Percentiles rank a stretch among this genome's conserved stretches.
These are phyloP conservation scores for Cynopterus sphinx DNA, from an alignment of 2,797 vertebrate species.

Conservation along the genomic window DNA sequence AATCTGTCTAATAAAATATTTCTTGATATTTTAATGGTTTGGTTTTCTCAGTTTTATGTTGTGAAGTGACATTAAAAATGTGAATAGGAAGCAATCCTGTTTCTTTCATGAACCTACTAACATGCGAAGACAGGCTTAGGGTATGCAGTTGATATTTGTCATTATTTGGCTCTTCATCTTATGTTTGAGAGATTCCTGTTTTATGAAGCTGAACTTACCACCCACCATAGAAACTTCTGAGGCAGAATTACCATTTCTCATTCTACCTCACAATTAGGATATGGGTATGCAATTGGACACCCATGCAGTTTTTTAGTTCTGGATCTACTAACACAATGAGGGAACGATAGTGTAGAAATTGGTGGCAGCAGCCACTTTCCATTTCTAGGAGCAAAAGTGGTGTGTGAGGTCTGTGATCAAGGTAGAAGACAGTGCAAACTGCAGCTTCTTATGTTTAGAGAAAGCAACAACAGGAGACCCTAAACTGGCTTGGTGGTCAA, in stretches of 20 bases:
- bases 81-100: background rate
- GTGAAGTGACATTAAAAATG: background rate
- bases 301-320: accelerated
- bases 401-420: background rate
- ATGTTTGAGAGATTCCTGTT: background rate
- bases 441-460: background rate
- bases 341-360: background rate
- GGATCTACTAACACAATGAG: background rate
- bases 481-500: background rate
- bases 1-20: background rate
- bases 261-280: background rate
- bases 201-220: background rate
- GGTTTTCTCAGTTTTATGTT: conserved; percentile 11
- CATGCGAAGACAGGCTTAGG: background rate
- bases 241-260: background rate
- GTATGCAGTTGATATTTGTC: background rate
- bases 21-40: background rate
- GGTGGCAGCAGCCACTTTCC: background rate
- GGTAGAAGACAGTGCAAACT: background rate
- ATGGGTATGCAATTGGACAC: background rate
- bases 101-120: background rate
- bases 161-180: background rate
- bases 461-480: background rate
- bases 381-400: background rate
- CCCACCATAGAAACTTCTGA: background rate